phyloP scores from a whole-genome alignment of 1,140 invertebrate species.

The Saccostrea cuccullata region DNA sequence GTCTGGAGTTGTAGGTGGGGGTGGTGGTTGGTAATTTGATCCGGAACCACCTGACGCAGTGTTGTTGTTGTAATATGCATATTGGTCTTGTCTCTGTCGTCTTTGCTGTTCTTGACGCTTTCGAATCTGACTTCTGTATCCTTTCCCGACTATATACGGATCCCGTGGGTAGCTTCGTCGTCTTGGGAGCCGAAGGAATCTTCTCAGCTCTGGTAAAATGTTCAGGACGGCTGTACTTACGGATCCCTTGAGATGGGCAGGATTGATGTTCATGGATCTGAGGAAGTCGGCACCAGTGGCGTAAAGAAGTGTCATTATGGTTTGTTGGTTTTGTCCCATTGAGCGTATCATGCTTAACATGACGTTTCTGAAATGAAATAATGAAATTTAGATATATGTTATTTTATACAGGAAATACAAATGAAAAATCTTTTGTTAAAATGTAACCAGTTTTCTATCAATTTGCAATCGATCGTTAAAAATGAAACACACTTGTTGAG shows the following conservation, averaged over 20 bases:
- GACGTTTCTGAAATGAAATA: neutral
- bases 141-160: slow-evolving; percentile 28
- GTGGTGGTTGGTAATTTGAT: slow-evolving; percentile 17
- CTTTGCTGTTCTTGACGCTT: neutral
- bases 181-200: slow-evolving; percentile 48
- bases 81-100: neutral
- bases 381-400: neutral
- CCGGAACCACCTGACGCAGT: neutral
- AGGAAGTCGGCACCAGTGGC: slow-evolving; percentile 51
- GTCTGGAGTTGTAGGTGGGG: slow-evolving; percentile 44
- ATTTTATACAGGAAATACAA: neutral
- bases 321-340: slow-evolving; percentile 52
- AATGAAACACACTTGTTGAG: too few relatives aligned
- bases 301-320: slow-evolving; percentile 48
- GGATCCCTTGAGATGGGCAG: slow-evolving; percentile 45
- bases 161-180: neutral
- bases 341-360: slow-evolving; percentile 51
- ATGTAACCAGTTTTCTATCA: too few relatives aligned
- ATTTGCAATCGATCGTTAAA: neutral
- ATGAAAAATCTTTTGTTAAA: neutral
- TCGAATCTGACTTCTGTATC: neutral
- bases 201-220: slow-evolving; percentile 48
- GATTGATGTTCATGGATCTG: slow-evolving; percentile 51
- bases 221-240: slow-evolving; percentile 51
- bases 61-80: neutral